A percentile compares a stretch with the other conserved stretches of the same genome.
These are phyloP conservation scores for Enteromius thamalakanensis DNA, from an alignment of 2,797 vertebrate genomes.

Conservation along the genomic window DNA sequence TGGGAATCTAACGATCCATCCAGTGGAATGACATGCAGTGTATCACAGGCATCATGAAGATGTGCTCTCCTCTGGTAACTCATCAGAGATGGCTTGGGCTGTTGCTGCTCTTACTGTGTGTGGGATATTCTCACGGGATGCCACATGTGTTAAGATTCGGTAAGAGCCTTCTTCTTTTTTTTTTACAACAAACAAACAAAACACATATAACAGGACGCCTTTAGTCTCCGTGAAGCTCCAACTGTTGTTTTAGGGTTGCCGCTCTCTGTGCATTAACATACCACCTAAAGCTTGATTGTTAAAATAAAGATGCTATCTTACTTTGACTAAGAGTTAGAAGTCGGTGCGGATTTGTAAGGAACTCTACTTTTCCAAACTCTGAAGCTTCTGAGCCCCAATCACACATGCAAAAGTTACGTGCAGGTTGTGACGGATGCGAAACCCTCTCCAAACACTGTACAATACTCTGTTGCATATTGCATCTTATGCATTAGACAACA, in stretches of 20 bases:
- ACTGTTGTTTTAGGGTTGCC: neutral
- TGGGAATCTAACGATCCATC: slow-evolving; percentile 80
- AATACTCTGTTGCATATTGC: neutral
- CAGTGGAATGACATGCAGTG: slow-evolving; percentile 74
- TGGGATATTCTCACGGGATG: slow-evolving; percentile 94
- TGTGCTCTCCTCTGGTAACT: slow-evolving; percentile 83
- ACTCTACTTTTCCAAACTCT: neutral
- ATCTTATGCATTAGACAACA: neutral
- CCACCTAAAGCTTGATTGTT: neutral
- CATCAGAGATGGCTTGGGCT: slow-evolving; percentile 87
- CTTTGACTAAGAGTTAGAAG: neutral
- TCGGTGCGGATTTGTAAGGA: neutral
- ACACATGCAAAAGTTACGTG: slow-evolving; percentile 3
- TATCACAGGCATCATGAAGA: slow-evolving; percentile 91
- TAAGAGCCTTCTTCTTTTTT: slow-evolving; percentile 79
- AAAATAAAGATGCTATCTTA: neutral
- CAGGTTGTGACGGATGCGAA: neutral
- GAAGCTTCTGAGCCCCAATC: slow-evolving; percentile 6
- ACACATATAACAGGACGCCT: neutral
- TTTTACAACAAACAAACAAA: no score
- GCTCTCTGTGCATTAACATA: neutral
- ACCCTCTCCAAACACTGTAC: neutral
- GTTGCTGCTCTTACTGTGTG: slow-evolving; percentile 88
- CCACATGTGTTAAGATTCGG: slow-evolving; percentile 98
- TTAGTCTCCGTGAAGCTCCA: neutral